Conservation (phyloP, 1,140 invertebrate genomes). For the Aphis gossypii region DNA sequence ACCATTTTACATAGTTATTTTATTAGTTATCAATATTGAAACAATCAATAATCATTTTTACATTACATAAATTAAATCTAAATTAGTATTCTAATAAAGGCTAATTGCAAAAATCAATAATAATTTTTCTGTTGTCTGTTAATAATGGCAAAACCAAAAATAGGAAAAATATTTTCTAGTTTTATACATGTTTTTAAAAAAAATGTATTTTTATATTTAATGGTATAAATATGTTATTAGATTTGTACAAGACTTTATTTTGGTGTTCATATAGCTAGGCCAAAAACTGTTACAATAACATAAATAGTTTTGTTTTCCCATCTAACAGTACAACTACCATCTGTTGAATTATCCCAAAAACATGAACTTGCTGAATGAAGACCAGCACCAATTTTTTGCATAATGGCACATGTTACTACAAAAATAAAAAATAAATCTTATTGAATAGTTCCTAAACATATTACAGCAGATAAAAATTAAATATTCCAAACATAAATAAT, state of each 20-base stretch:
- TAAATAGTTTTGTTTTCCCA: constrained; percentile 99
- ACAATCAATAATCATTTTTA: no score
- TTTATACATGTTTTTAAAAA: no score
- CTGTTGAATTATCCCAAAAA: constrained; percentile 96
- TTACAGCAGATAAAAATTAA: neutral
- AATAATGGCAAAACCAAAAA: no score
- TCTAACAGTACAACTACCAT: constrained; percentile 95
- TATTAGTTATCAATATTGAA: no score
- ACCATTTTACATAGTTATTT: no score
- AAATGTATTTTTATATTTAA: neutral
- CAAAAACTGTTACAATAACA: constrained; percentile 94
- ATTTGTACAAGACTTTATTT: neutral
- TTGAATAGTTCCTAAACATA: neutral
- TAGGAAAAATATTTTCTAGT: no score
- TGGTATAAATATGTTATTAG: neutral
- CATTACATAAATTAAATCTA: no score
- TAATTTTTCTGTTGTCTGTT: no score
- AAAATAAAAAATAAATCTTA: constrained; percentile 18
- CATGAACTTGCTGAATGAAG: constrained; percentile 96
- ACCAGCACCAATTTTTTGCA: constrained; percentile 97
- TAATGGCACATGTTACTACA: constrained; percentile 92
- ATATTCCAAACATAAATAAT: neutral
- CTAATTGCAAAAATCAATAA: no score
- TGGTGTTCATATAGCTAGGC: constrained; percentile 74
- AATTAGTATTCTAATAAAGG: no score